Base-by-base conservation (phyloP, 2,113 vertebrate genomes). In the Marcusenius ussheri region DNA sequence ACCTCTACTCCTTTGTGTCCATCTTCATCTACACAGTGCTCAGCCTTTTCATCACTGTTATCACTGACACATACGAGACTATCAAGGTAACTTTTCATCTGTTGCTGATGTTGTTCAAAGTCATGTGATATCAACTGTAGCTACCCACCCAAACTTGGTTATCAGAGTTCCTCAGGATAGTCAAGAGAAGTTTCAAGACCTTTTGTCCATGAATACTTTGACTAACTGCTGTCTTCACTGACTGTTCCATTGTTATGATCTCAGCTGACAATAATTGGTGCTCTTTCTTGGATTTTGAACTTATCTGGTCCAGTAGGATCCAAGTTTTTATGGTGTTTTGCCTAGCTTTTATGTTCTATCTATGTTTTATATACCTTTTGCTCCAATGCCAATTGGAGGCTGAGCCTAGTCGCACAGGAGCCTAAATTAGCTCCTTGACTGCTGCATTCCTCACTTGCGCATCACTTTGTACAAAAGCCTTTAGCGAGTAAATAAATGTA, bases 21-120 rank as follows among this genome's bases (percentile, higher is more conserved):
- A 95, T 99, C 47, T 99, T 99, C 88, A 99, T 99, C 93, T 99
- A 99, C 93, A 99, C 99, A 98, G 96, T 99, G 92, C 97, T 99
- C 92, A 99, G 98, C 74, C 97, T 99, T 88, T 99, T 99, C 92
- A 99, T 99, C 87, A 98, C 98, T 4, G 97, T 99, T 88, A 99
- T 99, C 94, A 99, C 98, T 0, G 98, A 99, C 35, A 95, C 98
- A 74, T 99, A 99, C 0, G 97, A 99, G 90, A 99, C 97, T 80
- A 98, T 99, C 93, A 99, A 99, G 97, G 98, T 99, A 66, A 39
- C 11, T 53, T 53, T 31, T 27, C 17, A n/a, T 85, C 35, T 21
- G 31, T 24, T 21, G 39, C 17, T 39, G 35, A 17, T 39, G 31
- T 8, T 35, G 74, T 42, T 80, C 31, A 19, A 19, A 80, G 35